Conservation (phyloP, 2,113 vertebrate genomes). For the Mus musculus region GRCm39 chr3:31110001-31110500, state of each 20-base stretch:
- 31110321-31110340: too few species aligned
- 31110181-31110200: too few species aligned
- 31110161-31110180: neutral
- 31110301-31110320: too few species aligned
- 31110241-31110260: too few species aligned
- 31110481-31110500: neutral
- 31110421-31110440: neutral
- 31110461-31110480: neutral
- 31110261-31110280: too few species aligned
- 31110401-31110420: neutral
- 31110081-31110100: too few species aligned
- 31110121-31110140: neutral
- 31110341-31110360: too few species aligned
- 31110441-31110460: neutral
- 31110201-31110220: too few species aligned
- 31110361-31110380: neutral
- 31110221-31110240: too few species aligned
- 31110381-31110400: neutral
- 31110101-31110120: conserved; percentile 33
- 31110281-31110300: too few species aligned
- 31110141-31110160: neutral
- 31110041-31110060: neutral
- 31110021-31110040: neutral
- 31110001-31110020: neutral
- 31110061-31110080: neutral